Evolutionary conservation across 2,113 vertebrate species (phyloP).

Genomic region (Clarias macrocephalus): DNA sequence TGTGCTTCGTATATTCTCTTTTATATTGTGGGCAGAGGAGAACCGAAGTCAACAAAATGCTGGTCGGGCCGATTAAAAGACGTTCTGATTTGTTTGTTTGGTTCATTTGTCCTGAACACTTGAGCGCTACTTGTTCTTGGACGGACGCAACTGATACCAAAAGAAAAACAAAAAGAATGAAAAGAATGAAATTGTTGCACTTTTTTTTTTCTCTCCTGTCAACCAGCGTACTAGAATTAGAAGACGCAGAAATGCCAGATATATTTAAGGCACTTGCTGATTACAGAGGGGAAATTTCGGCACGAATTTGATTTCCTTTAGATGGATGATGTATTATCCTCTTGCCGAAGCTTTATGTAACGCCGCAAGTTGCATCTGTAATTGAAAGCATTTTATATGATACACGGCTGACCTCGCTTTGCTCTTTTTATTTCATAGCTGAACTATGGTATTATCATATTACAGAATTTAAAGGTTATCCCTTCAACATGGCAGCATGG

Average conservation of each 20-base stretch:
- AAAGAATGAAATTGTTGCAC: neutral
- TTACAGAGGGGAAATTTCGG: slow-evolving; percentile 22
- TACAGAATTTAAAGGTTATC: neutral
- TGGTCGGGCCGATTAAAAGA: neutral
- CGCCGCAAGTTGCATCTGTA: neutral
- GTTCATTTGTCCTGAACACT: neutral
- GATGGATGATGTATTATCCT: neutral
- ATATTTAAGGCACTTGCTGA: slow-evolving; percentile 28
- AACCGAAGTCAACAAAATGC: slow-evolving; percentile 12
- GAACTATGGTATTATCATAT: slow-evolving; percentile 8
- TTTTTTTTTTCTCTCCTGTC: neutral
- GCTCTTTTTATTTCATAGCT: neutral
- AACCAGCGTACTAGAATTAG: neutral
- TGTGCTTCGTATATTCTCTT: slow-evolving; percentile 16
- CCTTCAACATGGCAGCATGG: neutral
- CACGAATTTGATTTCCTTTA: slow-evolving; percentile 11
- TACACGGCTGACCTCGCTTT: neutral
- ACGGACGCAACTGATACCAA: neutral
- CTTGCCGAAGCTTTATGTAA: neutral
- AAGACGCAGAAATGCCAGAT: slow-evolving; percentile 33
- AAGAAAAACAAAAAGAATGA: neutral
- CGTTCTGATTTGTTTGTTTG: neutral
- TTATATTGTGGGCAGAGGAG: slow-evolving; percentile 11
- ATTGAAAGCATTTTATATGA: neutral
- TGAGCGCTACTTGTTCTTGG: neutral